phyloP scores from a whole-genome alignment of 1,140 invertebrate genomes.

The Teleogryllus occipitalis region DNA sequence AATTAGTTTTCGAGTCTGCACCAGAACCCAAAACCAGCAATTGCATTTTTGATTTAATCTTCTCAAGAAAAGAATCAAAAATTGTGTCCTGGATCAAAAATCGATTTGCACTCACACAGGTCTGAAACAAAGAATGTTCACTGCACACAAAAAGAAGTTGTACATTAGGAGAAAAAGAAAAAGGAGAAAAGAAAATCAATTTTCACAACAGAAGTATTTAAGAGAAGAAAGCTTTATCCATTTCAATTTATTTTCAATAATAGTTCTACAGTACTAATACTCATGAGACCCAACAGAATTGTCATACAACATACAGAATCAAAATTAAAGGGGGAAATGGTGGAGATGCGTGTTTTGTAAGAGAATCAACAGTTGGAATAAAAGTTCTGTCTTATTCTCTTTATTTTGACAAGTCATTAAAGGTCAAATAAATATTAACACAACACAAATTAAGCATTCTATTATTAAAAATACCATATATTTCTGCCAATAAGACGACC shows the following conservation, averaged over 20 bases:
- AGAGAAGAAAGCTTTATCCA: not conserved
- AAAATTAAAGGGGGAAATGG: too few species aligned
- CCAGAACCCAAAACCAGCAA: constrained; percentile 77
- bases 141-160: not conserved
- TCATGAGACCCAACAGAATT: not conserved
- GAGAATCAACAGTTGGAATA: too few species aligned
- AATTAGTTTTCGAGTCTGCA: constrained; percentile 55
- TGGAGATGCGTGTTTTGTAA: too few species aligned
- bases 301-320: not conserved
- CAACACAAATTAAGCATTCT: too few species aligned
- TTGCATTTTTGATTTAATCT: constrained; percentile 58
- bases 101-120: constrained; percentile 92
- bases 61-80: constrained; percentile 74
- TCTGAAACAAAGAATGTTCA: constrained; percentile 45
- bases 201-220: not conserved
- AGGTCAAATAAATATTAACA: too few species aligned
- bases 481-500: too few species aligned
- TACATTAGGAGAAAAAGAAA: not conserved
- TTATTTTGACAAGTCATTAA: too few species aligned
- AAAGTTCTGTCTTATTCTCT: too few species aligned
- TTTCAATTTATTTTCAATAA: not conserved
- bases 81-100: constrained; percentile 83
- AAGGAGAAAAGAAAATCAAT: not conserved
- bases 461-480: too few species aligned
- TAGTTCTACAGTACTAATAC: not conserved